These are phyloP conservation scores for Cariama cristata DNA, from an alignment of 2,113 vertebrate genomes.

Conservation along the genomic window DNA sequence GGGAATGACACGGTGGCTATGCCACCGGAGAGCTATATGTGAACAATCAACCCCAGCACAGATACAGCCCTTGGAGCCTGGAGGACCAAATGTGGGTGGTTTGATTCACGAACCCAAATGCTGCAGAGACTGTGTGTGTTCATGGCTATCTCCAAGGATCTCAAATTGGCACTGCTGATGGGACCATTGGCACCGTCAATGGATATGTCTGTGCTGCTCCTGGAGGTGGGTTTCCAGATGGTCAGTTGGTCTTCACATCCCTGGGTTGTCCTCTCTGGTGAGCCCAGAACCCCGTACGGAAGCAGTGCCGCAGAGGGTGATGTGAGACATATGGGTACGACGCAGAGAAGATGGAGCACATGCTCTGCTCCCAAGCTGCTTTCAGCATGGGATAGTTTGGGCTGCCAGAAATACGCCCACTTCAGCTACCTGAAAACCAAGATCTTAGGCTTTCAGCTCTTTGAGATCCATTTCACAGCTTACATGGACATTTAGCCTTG, in stretches of 20 bases:
- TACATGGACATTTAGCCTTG: not conserved
- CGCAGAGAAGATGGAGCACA: not conserved
- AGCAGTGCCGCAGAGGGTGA: not conserved
- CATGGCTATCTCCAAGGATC: not conserved
- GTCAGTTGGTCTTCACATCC: not conserved
- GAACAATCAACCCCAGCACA: not conserved
- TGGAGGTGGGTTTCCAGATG: not conserved
- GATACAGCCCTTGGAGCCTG: not conserved
- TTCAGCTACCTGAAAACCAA: not conserved
- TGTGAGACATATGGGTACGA: not conserved
- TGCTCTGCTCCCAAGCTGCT: not conserved
- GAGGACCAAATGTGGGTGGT: not conserved
- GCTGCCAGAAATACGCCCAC: not conserved
- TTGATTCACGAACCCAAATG: not conserved
- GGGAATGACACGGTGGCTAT: not conserved
- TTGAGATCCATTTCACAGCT: not conserved
- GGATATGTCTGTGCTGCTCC: not conserved
- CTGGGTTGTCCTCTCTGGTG: not conserved
- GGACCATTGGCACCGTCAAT: not conserved
- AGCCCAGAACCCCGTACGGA: not conserved
- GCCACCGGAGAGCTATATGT: not conserved
- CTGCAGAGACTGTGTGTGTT: not conserved
- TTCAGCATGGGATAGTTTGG: not conserved
- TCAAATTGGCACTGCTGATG: no score
- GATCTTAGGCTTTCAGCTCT: not conserved